Evolutionary conservation across 2,113 vertebrate genomes (phyloP).

Genomic region (Cyanocitta stelleri): DNA sequence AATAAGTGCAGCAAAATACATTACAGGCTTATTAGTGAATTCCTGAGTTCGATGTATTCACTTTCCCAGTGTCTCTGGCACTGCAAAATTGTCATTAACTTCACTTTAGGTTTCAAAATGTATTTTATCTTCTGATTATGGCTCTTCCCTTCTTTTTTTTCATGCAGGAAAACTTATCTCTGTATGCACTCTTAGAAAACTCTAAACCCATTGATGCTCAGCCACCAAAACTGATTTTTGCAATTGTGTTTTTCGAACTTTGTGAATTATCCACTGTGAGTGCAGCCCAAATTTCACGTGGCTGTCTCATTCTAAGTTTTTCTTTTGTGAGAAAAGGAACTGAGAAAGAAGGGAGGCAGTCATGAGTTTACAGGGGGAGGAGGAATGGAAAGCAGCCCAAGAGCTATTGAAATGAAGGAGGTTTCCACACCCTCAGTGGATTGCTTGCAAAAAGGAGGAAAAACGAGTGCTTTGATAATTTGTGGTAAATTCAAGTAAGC

Average conservation of each 20-base stretch:
- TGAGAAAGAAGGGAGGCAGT: not conserved
- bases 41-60: not conserved
- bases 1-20: not conserved
- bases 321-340: not conserved
- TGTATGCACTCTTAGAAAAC: not conserved
- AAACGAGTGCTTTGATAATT: not conserved
- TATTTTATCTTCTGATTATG: not conserved
- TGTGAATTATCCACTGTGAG: not conserved
- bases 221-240: not conserved
- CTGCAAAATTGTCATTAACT: not conserved
- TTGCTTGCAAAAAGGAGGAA: not conserved
- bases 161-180: not conserved
- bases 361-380: not conserved
- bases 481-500: conserved; percentile 2
- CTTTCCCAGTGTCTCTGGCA: not conserved
- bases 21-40: not conserved
- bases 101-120: not conserved
- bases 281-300: not conserved
- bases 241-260: not conserved
- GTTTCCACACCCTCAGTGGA: not conserved
- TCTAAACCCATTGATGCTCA: not conserved
- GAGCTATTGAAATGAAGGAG: not conserved
- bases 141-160: not conserved
- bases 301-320: not conserved
- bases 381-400: not conserved